A percentile compares a stretch with the other conserved stretches of the same genome.
Evolutionary conservation across 2,797 vertebrate genomes (phyloP).

Genomic region (Crocodylus rhombifer): DNA sequence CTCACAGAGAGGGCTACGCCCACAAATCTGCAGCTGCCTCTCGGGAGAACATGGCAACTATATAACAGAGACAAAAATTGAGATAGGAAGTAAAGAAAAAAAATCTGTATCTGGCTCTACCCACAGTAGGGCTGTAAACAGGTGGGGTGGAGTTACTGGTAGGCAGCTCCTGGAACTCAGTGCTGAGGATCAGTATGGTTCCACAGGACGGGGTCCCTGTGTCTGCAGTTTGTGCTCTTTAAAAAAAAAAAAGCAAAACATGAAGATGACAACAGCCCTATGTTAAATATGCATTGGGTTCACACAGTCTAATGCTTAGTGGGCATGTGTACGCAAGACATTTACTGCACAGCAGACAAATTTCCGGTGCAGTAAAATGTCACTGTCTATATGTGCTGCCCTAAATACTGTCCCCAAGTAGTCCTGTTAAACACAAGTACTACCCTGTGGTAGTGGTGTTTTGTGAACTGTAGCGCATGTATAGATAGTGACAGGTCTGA

Average conservation of each 20-base stretch:
- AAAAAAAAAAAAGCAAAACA: not conserved
- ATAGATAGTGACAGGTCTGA: too few species aligned
- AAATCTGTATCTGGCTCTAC: not conserved
- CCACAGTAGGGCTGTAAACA: not conserved
- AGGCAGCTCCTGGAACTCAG: not conserved
- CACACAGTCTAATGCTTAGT: too few species aligned
- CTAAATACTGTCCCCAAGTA: too few species aligned
- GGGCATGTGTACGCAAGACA: too few species aligned
- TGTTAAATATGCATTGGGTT: too few species aligned
- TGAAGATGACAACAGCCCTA: not conserved
- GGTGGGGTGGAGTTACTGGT: not conserved
- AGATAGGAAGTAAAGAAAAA: not conserved
- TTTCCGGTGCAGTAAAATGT: too few species aligned
- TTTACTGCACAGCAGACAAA: too few species aligned
- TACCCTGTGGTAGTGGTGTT: too few species aligned
- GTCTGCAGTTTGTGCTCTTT: not conserved
- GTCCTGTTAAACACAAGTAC: too few species aligned
- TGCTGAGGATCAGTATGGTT: not conserved
- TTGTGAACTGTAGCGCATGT: too few species aligned
- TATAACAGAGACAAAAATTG: not conserved
- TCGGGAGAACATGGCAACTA: not conserved
- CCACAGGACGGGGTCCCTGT: not conserved
- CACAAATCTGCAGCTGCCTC: not conserved
- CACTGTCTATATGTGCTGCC: too few species aligned
- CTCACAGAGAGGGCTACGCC: not conserved